Evolutionary conservation across 2,797 vertebrate genomes (phyloP).

Genomic region (Falco novaeseelandiae): DNA sequence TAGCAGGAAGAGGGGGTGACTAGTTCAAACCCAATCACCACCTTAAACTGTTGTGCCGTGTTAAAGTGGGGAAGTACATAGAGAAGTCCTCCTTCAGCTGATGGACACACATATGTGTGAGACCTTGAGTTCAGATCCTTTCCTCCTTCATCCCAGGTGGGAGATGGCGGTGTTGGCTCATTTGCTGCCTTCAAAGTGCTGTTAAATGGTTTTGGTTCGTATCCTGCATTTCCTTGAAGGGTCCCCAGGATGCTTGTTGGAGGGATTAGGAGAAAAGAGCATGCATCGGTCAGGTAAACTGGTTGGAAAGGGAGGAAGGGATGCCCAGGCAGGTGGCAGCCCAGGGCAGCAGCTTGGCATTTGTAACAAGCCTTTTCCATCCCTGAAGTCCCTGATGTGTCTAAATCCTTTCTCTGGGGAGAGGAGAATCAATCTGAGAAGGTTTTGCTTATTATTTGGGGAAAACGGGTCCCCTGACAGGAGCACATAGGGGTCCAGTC

Average conservation of each 20-base stretch:
- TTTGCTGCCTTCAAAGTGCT: not conserved
- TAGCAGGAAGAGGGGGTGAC: not conserved
- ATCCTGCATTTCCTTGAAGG: not conserved
- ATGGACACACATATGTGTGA: fast-evolving
- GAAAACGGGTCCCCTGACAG: not conserved
- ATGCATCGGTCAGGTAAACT: not conserved
- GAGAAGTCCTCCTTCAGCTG: not conserved
- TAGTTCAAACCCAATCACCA: not conserved
- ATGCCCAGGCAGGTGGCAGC: not conserved
- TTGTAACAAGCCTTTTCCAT: not conserved
- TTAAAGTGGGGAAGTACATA: not conserved
- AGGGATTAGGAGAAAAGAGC: not conserved
- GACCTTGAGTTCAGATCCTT: not conserved
- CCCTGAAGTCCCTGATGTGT: not conserved
- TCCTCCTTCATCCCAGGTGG: fast-evolving
- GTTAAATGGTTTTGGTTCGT: not conserved
- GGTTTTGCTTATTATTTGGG: not conserved
- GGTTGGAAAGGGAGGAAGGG: not conserved
- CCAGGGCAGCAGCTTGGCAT: not conserved
- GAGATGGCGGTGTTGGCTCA: not conserved
- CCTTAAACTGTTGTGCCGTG: not conserved
- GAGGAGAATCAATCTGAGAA: not conserved
- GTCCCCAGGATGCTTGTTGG: not conserved
- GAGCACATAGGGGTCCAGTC: not conserved
- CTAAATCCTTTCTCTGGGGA: not conserved